Base-by-base conservation (phyloP, 2,113 vertebrate species). In the Python bivittatus region DNA sequence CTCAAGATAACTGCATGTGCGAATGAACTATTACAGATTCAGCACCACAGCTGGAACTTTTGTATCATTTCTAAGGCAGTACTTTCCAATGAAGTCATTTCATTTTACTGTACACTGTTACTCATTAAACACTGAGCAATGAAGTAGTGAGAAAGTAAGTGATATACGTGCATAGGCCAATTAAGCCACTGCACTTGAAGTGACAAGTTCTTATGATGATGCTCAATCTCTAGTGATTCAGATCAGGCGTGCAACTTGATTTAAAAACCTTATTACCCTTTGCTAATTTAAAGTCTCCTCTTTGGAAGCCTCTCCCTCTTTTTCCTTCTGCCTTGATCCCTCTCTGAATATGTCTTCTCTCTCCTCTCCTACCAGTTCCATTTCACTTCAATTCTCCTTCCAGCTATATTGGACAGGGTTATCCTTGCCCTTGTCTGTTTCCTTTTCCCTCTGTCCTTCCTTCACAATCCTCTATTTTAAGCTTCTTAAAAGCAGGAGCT, bases 111-210 rank as follows among this genome's bases (percentile, higher is more conserved):
- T n/a, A 60, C 4, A 11, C 13, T 84, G 89, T 42, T 56, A 29
- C 89, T 58, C 54, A 84, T 91, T 83, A 91, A 91, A 23, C 53
- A 42, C 25, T 68, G 29, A 90, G n/a, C 52, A 90, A 90, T 90
- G 20, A 83, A 60, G 56, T 83, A 22, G 22, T 90, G 52, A 90
- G 52, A 54, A 56, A 90, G 38, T 52, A 72, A 72, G 64, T 79
- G 88, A 27, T 56, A 33, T 54, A 48, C 23, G 6, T 72, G 20
- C 52, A 79, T 79, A 68, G 60, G 27, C 23, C 38, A 91, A 84
- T 38, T 58, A 44, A 56, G 29, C 72, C 38, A 83, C 29, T 90
- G 68, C 58, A 52, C 17, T 52, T 89, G 25, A 61, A 27, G 57
- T 60, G 87, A 29, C 48, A 27, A 27, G 25, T 61, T 88, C 56